Conservation (phyloP, 2,113 vertebrate genomes). For the Microcebus jonahi region DNA sequence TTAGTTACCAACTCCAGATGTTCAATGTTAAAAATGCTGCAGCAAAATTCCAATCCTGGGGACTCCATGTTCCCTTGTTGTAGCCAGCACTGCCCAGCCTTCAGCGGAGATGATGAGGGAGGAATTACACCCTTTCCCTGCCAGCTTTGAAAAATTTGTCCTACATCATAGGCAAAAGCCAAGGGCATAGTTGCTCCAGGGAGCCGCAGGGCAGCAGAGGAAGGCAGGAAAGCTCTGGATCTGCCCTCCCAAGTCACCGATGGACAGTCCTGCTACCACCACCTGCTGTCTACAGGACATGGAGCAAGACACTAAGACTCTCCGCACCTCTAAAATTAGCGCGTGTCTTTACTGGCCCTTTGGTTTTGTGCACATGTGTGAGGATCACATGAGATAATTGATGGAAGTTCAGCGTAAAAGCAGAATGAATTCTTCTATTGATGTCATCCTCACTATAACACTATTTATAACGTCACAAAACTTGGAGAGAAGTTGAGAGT, state of each 20-base stretch:
- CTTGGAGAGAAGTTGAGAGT: background rate
- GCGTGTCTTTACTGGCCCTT: background rate
- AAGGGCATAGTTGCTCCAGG: background rate
- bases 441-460: background rate
- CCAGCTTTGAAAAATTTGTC: background rate
- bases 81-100: background rate
- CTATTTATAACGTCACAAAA: background rate
- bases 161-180: background rate
- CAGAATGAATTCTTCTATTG: background rate
- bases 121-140: background rate
- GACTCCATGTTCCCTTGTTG: too few species aligned
- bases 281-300: rapidly evolving
- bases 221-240: background rate
- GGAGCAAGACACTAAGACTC: background rate
- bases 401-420: background rate
- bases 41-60: background rate
- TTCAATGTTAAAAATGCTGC: background rate
- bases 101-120: background rate
- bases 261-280: rapidly evolving
- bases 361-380: background rate
- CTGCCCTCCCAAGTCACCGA: background rate
- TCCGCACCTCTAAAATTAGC: background rate
- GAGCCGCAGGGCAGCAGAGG: background rate
- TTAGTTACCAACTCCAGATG: background rate
- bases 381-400: background rate